Base-by-base conservation (phyloP, 2,113 vertebrate genomes). In the Choloepus hoffmanni region DNA sequence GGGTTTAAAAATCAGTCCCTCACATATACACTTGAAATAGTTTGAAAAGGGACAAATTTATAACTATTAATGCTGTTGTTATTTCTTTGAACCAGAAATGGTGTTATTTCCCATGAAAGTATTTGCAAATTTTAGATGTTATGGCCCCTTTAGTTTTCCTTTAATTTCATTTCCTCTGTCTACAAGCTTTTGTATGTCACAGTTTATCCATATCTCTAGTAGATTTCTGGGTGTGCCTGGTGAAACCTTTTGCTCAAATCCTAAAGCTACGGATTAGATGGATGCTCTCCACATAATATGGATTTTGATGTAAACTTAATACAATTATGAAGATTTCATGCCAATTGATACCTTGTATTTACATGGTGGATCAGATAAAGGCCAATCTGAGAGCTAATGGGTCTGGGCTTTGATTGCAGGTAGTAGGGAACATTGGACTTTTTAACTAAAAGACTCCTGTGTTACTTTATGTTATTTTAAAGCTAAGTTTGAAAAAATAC, bases 1-100 rank as follows among this genome's bases (percentile, higher is more conserved):
- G 98, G 94, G 96, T 96, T 98, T 98, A 98, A 97, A 98, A 98
- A 98, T 98, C 98, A 98, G 96, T 98, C 95, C 91, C 97, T 95
- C 90, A 97, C 95, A 95, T 98, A 97, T 98, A 98, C 96, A 97
- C 98, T 98, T 97, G 86, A 97, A 97, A 96, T 97, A 95, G 94
- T 98, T 98, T 1, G 53, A 92, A 97, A 96, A 97, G 97, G 94
- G 97, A 93, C 96, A 97, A 95, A 97, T 96, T 95, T 97, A 74
- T 95, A 97, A 63, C 92, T 95, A 40, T 96, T 92, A 96, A 94
- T 96, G 45, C 74, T 84, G 33, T 60, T 90, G 77, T 85, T 94
- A 90, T 85, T 95, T 96, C 85, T 93, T 62, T n/a, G 74, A 95
- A 50, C 43, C 85, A 84, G 28, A 58, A 89, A 74, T 74, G 19